Conservation (phyloP, 2,113 vertebrate species). For the Cebus imitator region DNA sequence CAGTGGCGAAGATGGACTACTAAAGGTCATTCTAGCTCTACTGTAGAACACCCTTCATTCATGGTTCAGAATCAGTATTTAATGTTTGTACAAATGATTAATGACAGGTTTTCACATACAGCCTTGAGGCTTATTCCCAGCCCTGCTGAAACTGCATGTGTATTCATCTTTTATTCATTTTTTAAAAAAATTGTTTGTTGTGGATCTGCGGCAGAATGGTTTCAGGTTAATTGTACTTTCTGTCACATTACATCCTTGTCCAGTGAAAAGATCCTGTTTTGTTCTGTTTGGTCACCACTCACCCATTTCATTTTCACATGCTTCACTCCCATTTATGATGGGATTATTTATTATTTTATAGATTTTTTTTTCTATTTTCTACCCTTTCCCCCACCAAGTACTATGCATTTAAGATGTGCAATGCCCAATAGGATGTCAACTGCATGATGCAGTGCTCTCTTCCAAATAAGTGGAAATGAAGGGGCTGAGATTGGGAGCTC, state of each 20-base stretch:
- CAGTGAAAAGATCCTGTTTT: neutral
- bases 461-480: neutral
- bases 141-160: neutral
- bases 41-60: neutral
- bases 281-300: neutral
- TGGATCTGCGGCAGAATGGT: neutral
- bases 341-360: neutral
- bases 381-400: neutral
- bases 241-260: neutral
- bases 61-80: neutral
- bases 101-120: neutral
- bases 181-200: neutral
- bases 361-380: neutral
- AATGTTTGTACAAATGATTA: slow-evolving; percentile 18
- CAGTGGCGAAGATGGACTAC: neutral
- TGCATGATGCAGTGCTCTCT: neutral
- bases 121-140: neutral
- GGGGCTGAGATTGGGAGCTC: neutral
- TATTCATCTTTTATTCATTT: neutral
- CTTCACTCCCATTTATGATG: neutral
- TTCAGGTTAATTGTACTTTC: neutral
- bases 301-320: neutral
- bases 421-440: neutral
- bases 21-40: slow-evolving; percentile 19
- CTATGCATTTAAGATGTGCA: neutral